Evolutionary conservation across 2,113 vertebrate genomes (phyloP).

Genomic region (Motacilla alba): DNA sequence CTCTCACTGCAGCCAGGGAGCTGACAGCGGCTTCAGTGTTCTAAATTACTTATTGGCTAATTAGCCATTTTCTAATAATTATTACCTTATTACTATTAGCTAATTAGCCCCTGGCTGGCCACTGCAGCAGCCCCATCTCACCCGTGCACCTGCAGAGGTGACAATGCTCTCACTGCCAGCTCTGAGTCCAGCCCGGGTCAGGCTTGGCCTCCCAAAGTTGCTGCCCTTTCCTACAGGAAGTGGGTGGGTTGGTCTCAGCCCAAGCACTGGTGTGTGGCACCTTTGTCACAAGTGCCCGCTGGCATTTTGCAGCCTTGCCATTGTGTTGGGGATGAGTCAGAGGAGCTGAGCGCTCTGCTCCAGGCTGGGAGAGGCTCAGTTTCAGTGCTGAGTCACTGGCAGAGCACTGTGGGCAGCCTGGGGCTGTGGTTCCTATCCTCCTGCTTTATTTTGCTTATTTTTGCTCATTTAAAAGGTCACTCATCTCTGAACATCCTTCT

Average conservation of each 20-base stretch:
- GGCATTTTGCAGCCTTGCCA: not conserved
- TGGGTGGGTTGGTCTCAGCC: not conserved
- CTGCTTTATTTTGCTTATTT: not conserved
- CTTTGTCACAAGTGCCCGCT: not conserved
- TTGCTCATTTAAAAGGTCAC: not conserved
- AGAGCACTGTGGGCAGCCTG: not conserved
- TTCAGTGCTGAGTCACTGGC: slow-evolving; percentile 31
- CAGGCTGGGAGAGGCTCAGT: not conserved
- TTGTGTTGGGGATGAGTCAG: slow-evolving; percentile 18
- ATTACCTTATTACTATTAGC: not conserved
- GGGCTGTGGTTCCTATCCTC: not conserved
- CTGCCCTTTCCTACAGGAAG: not conserved
- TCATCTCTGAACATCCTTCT: not conserved
- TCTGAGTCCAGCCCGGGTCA: not conserved
- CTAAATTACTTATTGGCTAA: not conserved
- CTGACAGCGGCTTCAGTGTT: not conserved
- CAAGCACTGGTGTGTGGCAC: not conserved
- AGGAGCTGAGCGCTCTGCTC: not conserved
- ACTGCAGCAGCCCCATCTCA: not conserved
- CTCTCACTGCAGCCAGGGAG: not conserved
- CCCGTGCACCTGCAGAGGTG: not conserved
- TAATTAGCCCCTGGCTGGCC: not conserved
- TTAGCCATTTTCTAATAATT: not conserved
- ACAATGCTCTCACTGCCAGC: fast-evolving
- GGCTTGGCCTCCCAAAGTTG: not conserved